These are phyloP conservation scores for Oxytorus armatus DNA, from an alignment of 2,888 invertebrate genomes.

Conservation along the genomic window DNA sequence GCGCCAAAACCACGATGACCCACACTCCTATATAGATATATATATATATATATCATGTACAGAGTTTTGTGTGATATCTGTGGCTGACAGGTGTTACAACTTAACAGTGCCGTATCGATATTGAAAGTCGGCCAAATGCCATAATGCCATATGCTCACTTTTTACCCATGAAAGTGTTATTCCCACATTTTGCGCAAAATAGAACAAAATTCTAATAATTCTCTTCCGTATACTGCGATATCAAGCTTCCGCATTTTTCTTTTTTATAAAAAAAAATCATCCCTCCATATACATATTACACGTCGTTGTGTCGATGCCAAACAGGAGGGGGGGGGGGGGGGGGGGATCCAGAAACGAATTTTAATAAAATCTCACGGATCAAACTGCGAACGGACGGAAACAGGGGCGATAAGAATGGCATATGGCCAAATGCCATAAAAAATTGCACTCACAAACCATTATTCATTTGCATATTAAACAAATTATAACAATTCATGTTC, in stretches of 20 bases:
- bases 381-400: neutral
- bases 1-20: constrained; percentile 42
- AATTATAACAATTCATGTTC: neutral
- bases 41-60: constrained; percentile 19
- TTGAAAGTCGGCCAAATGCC: constrained; percentile 31
- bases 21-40: constrained; percentile 16
- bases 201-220: too few relatives aligned
- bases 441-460: neutral
- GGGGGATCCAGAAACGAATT: too few relatives aligned
- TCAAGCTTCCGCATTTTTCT: too few relatives aligned
- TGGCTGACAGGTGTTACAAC: constrained; percentile 26
- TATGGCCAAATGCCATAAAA: neutral
- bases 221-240: too few relatives aligned
- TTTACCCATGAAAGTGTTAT: neutral
- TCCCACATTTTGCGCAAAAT: neutral
- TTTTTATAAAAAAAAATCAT: too few relatives aligned
- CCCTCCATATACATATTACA: too few relatives aligned
- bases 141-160: neutral
- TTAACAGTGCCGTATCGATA: constrained; percentile 25
- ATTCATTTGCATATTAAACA: neutral
- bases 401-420: neutral
- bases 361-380: too few relatives aligned
- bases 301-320: too few relatives aligned
- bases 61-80: constrained; percentile 47
- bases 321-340: too few relatives aligned